Base-by-base conservation (phyloP, 2,888 invertebrate genomes). In the Sisyra terminalis region DNA sequence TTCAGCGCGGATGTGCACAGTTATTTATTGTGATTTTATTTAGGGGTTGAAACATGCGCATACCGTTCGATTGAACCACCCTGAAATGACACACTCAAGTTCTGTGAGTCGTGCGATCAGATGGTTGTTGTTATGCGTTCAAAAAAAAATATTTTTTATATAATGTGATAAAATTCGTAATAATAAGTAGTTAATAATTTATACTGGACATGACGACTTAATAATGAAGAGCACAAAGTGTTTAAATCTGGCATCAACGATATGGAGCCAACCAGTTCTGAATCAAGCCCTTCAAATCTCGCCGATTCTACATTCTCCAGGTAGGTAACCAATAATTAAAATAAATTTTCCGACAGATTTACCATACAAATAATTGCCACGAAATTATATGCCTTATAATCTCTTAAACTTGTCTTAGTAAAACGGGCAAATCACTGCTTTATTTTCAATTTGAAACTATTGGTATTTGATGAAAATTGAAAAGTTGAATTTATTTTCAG, bases 251-350 rank as follows among this genome's bases (percentile, higher is more conserved):
- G 29, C 35, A 10, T 40, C 40, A 43, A 45, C 48, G 50, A 46
- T 45, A 62, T 62, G 61, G 62, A 62, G 56, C 56, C 62, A 46
- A 55, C 61, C 49, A 63, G 62, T 54, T 61, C 63, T 50, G 61
- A 60, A 39, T 58, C 58, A 48, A 58, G 54, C 45, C 52, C 60
- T 46, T 56, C 59, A 43, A 54, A 29, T 30, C 11, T 55, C 48
- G 57, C 56, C 44, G 63, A 62, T 52, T 60, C 61, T 42, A 60
- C 63, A 44, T 62, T 57, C 51, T 54, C 59, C 55, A 61, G 61
- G 61, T 57, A 55, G 50, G 47, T 24, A 24, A 24, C 24, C 24
- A 24, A 24, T 24, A 24, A 24, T 24, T 24, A 24, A 24, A 24
- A 24, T 7, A 24, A 5, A 5, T 24, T 24, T 24, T 24, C 7